Evolutionary conservation across 2,888 invertebrate species (phyloP), one percentile per base, ranked within the genome.

Genomic region (Limnephilus rhombicus): DNA sequence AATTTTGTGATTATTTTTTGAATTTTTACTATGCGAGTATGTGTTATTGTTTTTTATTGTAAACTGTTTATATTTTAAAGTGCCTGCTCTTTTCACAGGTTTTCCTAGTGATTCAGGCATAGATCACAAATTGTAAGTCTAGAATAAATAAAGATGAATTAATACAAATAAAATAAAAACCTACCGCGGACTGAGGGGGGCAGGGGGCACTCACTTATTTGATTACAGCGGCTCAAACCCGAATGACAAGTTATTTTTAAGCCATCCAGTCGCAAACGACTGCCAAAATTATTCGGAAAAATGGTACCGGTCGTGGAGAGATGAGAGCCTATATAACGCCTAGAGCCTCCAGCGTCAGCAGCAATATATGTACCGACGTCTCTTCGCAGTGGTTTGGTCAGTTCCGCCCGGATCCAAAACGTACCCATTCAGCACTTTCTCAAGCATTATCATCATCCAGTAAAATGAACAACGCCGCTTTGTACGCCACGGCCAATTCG

Each of bases 401-500:
- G 93, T 93, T 92, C 83, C 68, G 90, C 90, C 49, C 90, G 29
- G 18, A 29, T 68, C 41, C 80, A 13, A 90, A 90, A 34, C 41
- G 45, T 18, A 68, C 24, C 7, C 68, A 24, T 68, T 9, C 31
- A 82, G 31, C 9, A 29, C 37, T 15, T 80, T 80, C 45, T 81
- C 29, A 9, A 12, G 1, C 29, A 49, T 85, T 91, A 68, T 24
- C 68, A 24, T 53, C 12, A 81, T 11, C 13, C 45, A 90, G 24
- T 80, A 15, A 49, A 94, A 97, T 97, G 96, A 96, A 97, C 94
- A 95, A 97, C 94, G 97, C 98, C 0, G 96, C 97, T 93, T 94
- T 98, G 29, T 98, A 98, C 95, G 96, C 97, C 85, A 96, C 96
- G 94, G 96, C 97, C 93, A 98, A 97, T 94, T 96, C 96, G 89